Percentiles rank a stretch among this genome's conserved stretches.
phyloP scores from a whole-genome alignment of 2,888 invertebrate genomes.

The Halictus ligatus region DNA sequence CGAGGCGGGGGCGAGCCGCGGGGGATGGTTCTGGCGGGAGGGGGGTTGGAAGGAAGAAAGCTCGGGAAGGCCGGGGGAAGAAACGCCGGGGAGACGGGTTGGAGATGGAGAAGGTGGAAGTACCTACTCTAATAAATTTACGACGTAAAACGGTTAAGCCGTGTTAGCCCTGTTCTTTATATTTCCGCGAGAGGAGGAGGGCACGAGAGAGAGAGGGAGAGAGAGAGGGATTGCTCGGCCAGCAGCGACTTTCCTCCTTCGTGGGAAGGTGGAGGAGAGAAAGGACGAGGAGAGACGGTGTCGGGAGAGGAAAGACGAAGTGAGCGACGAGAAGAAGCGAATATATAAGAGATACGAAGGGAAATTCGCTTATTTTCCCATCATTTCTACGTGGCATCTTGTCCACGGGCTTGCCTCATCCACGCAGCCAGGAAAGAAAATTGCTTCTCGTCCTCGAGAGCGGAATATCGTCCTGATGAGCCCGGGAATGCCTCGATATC shows the following conservation, averaged over 20 bases:
- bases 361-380: slow-evolving; percentile 84
- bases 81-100: slow-evolving; percentile 51
- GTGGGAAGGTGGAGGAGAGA: neutral
- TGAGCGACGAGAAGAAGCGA: slow-evolving; percentile 46
- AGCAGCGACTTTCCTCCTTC: slow-evolving; percentile 38
- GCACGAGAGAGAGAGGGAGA: slow-evolving; percentile 18
- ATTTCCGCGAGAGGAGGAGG: slow-evolving; percentile 78
- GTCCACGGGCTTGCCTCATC: slow-evolving; percentile 80
- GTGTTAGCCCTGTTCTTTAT: slow-evolving; percentile 84
- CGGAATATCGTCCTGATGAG: slow-evolving; percentile 83
- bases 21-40: neutral
- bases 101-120: slow-evolving; percentile 69
- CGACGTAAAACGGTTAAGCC: slow-evolving; percentile 83
- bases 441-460: slow-evolving; percentile 81
- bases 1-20: neutral
- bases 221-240: slow-evolving; percentile 13
- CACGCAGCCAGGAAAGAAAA: slow-evolving; percentile 80
- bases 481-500: slow-evolving; percentile 74
- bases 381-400: slow-evolving; percentile 82
- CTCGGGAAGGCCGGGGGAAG: slow-evolving; percentile 39
- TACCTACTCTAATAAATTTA: slow-evolving; percentile 83
- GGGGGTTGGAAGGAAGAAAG: slow-evolving; percentile 29
- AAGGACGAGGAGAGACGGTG: slow-evolving; percentile 1
- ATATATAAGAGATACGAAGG: slow-evolving; percentile 74
- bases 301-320: slow-evolving; percentile 3